Percentiles rank a stretch among this genome's conserved stretches.
phyloP scores from a whole-genome alignment of 2,888 invertebrate genomes.

The Flexamia atlantica region DNA sequence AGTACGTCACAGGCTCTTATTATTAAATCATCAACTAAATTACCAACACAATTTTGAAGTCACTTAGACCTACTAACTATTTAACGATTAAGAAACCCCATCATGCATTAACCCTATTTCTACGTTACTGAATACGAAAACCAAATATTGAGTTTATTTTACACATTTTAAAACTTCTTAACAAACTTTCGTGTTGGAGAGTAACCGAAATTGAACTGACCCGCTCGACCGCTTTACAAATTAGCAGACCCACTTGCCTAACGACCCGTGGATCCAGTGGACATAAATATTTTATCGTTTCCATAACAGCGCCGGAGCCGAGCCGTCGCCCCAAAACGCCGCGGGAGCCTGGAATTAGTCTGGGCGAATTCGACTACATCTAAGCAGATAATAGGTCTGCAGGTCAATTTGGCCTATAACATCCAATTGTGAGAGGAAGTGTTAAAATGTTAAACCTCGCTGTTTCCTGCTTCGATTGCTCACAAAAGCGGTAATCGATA shows the following conservation, averaged over 20 bases:
- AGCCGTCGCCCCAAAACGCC: neutral
- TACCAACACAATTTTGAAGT: too few species aligned
- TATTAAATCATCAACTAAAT: too few species aligned
- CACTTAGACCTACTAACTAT: too few species aligned
- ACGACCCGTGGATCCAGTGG: neutral
- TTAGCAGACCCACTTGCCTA: neutral
- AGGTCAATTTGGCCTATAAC: constrained; percentile 2
- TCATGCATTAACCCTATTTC: too few species aligned
- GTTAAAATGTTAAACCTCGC: constrained; percentile 34
- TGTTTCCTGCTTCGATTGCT: constrained; percentile 17
- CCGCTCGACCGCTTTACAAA: constrained; percentile 26
- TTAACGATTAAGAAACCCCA: too few species aligned
- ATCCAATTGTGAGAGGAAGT: constrained; percentile 20
- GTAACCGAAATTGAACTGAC: neutral
- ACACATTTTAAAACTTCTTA: neutral
- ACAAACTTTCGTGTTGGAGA: neutral
- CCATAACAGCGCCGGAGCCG: neutral
- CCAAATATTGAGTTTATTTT: constrained; percentile 7
- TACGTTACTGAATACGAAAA: neutral
- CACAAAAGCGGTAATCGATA: neutral
- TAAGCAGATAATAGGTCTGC: neutral
- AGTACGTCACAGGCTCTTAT: too few species aligned
- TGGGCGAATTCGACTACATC: neutral
- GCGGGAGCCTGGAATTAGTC: constrained; percentile 26
- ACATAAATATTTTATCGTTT: constrained; percentile 18